Percentiles rank a stretch among this genome's conserved stretches.
phyloP scores from a whole-genome alignment of 1,140 invertebrate species.

The Monochamus saltuarius region DNA sequence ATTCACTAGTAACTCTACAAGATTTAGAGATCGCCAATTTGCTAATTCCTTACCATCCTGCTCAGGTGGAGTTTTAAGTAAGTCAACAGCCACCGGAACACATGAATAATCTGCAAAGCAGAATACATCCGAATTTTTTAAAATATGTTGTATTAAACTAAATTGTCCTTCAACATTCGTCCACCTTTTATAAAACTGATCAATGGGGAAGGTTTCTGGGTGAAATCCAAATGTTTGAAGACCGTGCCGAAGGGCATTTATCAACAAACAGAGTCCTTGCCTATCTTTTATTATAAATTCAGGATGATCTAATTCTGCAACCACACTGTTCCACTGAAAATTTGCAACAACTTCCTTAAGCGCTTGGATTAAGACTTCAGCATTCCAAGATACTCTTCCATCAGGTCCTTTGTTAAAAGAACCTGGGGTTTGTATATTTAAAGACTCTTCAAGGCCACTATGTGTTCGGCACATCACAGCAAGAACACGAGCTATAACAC shows the following conservation, averaged over 20 bases:
- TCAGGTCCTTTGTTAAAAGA: conserved; percentile 45
- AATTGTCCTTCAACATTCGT: conserved; percentile 91
- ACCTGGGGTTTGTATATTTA: conserved; percentile 57
- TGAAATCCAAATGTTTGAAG: conserved; percentile 73
- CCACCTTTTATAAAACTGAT: conserved; percentile 81
- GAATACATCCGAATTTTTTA: conserved; percentile 92
- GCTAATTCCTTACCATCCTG: conserved; percentile 88
- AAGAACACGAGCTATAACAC: conserved; percentile 79
- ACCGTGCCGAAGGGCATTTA: conserved; percentile 77
- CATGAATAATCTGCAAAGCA: conserved; percentile 91
- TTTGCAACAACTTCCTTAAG: conserved; percentile 85
- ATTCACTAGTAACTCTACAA: conserved; percentile 84
- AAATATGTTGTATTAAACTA: conserved; percentile 80
- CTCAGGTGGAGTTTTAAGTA: conserved; percentile 90
- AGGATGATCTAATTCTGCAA: conserved; percentile 85
- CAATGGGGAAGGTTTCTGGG: conserved; percentile 80
- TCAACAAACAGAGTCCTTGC: conserved; percentile 76
- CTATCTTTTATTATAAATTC: conserved; percentile 88
- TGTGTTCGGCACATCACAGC: conserved; percentile 85
- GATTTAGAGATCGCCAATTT: conserved; percentile 88
- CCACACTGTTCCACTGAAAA: conserved; percentile 90
- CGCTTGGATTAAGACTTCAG: conserved; percentile 88
- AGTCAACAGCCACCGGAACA: conserved; percentile 80
- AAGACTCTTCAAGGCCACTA: conserved; percentile 69
- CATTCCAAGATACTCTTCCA: conserved; percentile 77